Base-by-base conservation (phyloP, 2,113 vertebrate species). In the Arizona elegans region DNA sequence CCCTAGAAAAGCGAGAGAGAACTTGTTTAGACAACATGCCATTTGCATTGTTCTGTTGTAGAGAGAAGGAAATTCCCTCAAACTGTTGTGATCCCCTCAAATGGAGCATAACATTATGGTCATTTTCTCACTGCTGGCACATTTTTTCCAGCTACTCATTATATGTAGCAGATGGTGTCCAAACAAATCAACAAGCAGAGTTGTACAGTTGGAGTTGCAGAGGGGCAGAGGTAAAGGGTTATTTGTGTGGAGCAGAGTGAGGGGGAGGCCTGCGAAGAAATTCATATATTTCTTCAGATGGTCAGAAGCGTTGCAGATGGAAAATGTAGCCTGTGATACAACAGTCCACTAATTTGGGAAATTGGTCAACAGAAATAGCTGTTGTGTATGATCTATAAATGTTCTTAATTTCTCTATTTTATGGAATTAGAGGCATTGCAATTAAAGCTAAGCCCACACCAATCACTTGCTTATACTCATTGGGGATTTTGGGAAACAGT, bases 251-350 rank as follows among this genome's bases (percentile, higher is more conserved):
- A 43, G 19, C 17, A 81, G 47, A 91, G 38, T 81, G 93, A 93
- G 93, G 96, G 96, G 87, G 96, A 96, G 97, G 93, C 96, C 96
- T 96, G 96, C 96, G 97, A 97, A 98, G 96, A 97, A 97, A 98
- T 98, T 98, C 97, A 97, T 98, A 98, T 97, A 97, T 98, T 98
- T 98, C 98, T 98, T 99, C 98, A 98, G 98, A 98, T 96, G 95
- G 97, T 97, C 97, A 98, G 98, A 98, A 98, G 98, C 98, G 96
- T 97, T 97, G 94, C 98, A 99, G 98, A 99, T 99, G 98, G 95
- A 95, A 97, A 98, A 96, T 97, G 97, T 97, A 90, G 97, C 96
- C 87, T 92, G 96, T 96, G 98, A 94, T 94, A 98, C 97, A 96
- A 97, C 97, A 98, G 97, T 97, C 97, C 97, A 96, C 97, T 98